These are phyloP conservation scores for Tetranychus truncatus DNA, from an alignment of 2,888 invertebrate species.

Conservation along the genomic window DNA sequence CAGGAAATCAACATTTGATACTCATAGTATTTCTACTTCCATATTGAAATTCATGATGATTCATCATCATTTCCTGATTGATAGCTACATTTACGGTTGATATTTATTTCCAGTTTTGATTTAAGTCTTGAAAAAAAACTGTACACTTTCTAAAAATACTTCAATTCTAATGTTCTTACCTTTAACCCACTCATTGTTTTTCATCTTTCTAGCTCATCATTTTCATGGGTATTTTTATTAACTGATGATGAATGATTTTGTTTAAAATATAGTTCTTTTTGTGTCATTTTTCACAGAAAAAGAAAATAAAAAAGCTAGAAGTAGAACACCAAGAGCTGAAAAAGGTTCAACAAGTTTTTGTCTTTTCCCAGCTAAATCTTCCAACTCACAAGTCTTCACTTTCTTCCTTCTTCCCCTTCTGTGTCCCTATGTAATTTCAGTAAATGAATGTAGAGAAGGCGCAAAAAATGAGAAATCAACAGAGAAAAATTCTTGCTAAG, in stretches of 20 bases:
- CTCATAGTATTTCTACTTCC: neutral
- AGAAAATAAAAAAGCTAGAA: neutral
- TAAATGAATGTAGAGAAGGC: neutral
- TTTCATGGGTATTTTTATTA: neutral
- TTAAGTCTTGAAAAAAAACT: too few relatives aligned
- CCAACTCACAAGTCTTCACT: neutral
- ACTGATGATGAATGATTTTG: neutral
- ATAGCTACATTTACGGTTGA: neutral
- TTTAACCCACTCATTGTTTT: neutral
- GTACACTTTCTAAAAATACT: neutral
- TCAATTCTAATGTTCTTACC: neutral
- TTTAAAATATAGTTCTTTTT: neutral
- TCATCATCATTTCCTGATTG: neutral
- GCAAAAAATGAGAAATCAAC: neutral
- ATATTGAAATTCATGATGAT: neutral
- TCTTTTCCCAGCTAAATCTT: neutral
- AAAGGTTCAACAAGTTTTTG: neutral
- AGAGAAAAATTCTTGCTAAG: neutral
- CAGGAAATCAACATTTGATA: neutral
- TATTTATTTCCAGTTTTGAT: too few relatives aligned
- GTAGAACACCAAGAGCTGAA: too few relatives aligned
- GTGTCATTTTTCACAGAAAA: neutral
- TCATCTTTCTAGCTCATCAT: neutral
- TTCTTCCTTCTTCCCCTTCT: neutral
- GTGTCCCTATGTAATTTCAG: constrained; percentile 5